Percentiles rank a stretch among this genome's conserved stretches.
phyloP scores from a whole-genome alignment of 2,888 invertebrate species.

The Smittia aterrima region DNA sequence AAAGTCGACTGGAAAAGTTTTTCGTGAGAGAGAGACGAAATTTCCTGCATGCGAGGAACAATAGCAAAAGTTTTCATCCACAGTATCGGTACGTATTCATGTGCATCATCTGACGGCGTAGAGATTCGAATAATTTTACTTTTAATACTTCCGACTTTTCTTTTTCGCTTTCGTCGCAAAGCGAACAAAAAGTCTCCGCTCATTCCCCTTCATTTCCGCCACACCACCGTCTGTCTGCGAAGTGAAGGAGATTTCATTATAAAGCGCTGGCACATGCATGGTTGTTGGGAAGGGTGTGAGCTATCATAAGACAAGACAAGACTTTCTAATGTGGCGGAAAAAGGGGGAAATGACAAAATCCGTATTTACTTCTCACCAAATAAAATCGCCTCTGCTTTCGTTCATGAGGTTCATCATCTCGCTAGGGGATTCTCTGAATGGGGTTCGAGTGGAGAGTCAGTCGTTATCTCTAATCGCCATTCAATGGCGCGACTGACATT shows the following conservation, averaged over 20 bases:
- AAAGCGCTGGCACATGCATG: slow-evolving; percentile 19
- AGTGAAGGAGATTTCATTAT: slow-evolving; percentile 13
- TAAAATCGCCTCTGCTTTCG: slow-evolving; percentile 15
- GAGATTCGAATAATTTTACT: slow-evolving; percentile 4
- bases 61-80: slow-evolving; percentile 28
- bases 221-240: neutral
- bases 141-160: slow-evolving; percentile 34
- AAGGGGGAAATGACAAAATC: slow-evolving; percentile 32
- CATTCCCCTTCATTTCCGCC: neutral
- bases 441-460: neutral
- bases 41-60: slow-evolving; percentile 18
- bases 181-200: neutral
- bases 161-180: slow-evolving; percentile 19
- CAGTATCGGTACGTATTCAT: slow-evolving; percentile 26
- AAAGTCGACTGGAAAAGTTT: neutral
- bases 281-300: slow-evolving; percentile 2
- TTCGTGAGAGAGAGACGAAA: neutral
- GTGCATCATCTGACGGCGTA: slow-evolving; percentile 5
- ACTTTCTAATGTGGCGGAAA: neutral
- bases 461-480: neutral
- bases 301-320: neutral
- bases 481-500: slow-evolving; percentile 3
- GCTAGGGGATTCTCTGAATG: too few species aligned
- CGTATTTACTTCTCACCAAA: slow-evolving; percentile 35
- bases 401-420: neutral